phyloP scores from a whole-genome alignment of 2,888 invertebrate species.

The Drosophila recens region DNA sequence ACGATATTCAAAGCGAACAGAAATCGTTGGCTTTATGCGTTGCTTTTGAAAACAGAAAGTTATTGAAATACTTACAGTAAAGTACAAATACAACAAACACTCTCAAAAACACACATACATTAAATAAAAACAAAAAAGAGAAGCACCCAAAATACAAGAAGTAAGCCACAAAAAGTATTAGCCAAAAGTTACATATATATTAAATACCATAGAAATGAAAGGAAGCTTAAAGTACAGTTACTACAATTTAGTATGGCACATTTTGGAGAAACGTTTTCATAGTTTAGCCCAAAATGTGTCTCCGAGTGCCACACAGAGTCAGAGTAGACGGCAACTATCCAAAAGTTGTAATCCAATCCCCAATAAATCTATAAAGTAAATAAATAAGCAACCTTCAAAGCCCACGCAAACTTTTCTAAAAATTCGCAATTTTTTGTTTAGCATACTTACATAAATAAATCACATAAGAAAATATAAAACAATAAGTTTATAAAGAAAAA shows the following conservation, averaged over 20 bases:
- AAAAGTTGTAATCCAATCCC: constrained; percentile 22
- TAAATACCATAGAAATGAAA: constrained; percentile 33
- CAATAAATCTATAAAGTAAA: constrained; percentile 59
- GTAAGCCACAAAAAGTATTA: constrained; percentile 64
- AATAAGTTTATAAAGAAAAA: constrained; percentile 79
- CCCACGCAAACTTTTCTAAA: constrained; percentile 45
- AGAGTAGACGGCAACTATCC: constrained; percentile 17
- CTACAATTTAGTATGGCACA: constrained; percentile 65
- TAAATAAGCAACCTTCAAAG: constrained; percentile 72
- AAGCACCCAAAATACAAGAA: constrained; percentile 38
- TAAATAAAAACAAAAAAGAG: constrained; percentile 23
- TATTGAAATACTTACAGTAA: constrained; percentile 78
- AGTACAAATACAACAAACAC: constrained; percentile 77
- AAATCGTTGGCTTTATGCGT: constrained; percentile 44
- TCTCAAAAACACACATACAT: constrained; percentile 68
- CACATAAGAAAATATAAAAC: constrained; percentile 75
- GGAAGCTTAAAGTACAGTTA: constrained; percentile 61
- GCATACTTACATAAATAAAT: constrained; percentile 50
- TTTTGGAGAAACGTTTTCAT: constrained; percentile 34
- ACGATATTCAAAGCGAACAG: constrained; percentile 18
- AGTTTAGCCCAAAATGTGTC: constrained; percentile 30
- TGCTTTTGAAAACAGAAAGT: constrained; percentile 44
- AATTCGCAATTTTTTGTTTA: constrained; percentile 59
- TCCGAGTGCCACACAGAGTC: constrained; percentile 33
- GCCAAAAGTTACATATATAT: constrained; percentile 63